These are phyloP conservation scores for Theodoxus fluviatilis DNA, from an alignment of 2,888 invertebrate species.

Conservation along the genomic window DNA sequence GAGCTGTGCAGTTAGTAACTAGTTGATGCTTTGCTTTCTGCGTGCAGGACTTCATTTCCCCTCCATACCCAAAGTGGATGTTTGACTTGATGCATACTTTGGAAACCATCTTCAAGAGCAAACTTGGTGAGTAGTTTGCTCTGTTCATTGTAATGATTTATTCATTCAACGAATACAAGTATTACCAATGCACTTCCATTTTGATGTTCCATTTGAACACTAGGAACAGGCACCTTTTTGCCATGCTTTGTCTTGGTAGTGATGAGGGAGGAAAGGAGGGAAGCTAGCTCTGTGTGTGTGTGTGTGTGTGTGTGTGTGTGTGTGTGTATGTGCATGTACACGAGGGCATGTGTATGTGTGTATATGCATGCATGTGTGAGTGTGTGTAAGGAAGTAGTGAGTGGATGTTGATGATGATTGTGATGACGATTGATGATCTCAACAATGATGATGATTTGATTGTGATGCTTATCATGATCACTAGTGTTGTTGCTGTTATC, in stretches of 20 bases:
- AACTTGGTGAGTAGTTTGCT: constrained; percentile 40
- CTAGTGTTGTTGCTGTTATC: too few species aligned
- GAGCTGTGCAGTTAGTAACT: too few species aligned
- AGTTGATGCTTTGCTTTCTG: constrained; percentile 33
- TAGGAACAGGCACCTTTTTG: neutral
- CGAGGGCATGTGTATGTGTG: neutral
- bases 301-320: constrained; percentile 19
- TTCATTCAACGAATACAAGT: too few species aligned
- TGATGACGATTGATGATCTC: too few species aligned
- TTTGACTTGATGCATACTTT: constrained; percentile 39
- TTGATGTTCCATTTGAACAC: neutral
- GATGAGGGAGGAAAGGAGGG: too few species aligned
- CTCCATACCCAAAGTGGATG: constrained; percentile 36
- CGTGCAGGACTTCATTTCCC: too few species aligned
- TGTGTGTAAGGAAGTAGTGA: neutral
- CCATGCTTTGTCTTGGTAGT: neutral
- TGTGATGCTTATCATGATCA: too few species aligned
- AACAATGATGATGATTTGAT: too few species aligned
- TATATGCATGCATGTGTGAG: neutral
- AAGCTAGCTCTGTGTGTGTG: constrained; percentile 20
- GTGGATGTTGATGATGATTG: too few species aligned
- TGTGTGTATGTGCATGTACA: constrained; percentile 10
- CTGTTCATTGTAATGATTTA: too few species aligned
- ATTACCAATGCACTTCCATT: too few species aligned
- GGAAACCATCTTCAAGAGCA: constrained; percentile 39